Evolutionary conservation across 2,888 invertebrate species (phyloP).

Genomic region (Abscondita cerata): DNA sequence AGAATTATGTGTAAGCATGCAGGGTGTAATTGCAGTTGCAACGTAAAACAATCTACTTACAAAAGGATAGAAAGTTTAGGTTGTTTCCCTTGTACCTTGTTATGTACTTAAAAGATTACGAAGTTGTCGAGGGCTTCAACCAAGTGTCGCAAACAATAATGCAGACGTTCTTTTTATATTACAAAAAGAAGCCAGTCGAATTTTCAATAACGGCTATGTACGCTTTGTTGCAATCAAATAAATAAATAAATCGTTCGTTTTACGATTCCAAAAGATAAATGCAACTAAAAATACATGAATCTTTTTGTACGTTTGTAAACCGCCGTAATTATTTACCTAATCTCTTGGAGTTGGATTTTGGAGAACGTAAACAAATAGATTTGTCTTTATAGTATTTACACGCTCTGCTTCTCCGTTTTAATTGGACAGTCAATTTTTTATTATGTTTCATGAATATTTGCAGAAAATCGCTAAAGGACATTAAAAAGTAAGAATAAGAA

Average conservation of each 20-base stretch:
- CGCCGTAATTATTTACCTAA: slow-evolving; percentile 5
- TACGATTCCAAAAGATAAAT: too few species aligned
- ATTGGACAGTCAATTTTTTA: not conserved
- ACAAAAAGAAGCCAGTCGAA: not conserved
- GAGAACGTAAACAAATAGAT: slow-evolving; percentile 8
- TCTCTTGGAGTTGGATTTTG: slow-evolving; percentile 7
- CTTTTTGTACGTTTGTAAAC: too few species aligned
- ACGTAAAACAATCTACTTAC: too few species aligned
- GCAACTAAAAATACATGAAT: too few species aligned
- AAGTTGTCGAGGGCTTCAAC: too few species aligned
- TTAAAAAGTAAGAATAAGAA: slow-evolving; percentile 18
- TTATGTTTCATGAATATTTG: too few species aligned
- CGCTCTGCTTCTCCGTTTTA: not conserved
- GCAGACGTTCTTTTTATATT: not conserved
- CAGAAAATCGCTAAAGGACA: slow-evolving; percentile 5
- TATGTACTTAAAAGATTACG: too few species aligned
- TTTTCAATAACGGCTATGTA: not conserved
- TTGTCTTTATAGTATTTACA: slow-evolving; percentile 4
- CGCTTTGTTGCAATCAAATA: not conserved
- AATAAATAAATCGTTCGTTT: too few species aligned
- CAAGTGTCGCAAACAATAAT: not conserved
- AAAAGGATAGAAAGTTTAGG: too few species aligned
- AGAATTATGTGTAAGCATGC: too few species aligned
- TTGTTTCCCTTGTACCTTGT: too few species aligned
- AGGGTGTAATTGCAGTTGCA: too few species aligned